Evolutionary conservation across 2,113 vertebrate genomes (phyloP).

Genomic region (Sialia sialis): DNA sequence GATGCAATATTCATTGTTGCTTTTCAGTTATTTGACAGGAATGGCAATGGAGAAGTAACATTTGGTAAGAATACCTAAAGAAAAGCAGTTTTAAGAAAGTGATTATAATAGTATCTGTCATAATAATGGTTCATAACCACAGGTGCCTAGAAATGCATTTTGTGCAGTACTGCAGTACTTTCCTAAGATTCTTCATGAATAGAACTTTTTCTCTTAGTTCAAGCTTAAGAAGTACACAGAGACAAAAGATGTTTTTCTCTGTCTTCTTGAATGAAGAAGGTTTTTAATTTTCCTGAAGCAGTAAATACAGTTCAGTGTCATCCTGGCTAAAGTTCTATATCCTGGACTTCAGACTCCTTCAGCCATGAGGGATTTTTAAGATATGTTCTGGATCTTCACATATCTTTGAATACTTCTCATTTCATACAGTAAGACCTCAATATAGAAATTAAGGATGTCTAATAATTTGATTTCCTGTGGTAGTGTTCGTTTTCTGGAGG

Average conservation of each 20-base stretch:
- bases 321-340: not conserved
- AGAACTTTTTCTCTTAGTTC: not conserved
- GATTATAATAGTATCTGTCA: not conserved
- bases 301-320: not conserved
- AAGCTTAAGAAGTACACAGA: not conserved
- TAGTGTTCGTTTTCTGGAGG: not conserved
- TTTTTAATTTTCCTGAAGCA: conserved; percentile 22
- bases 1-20: conserved; percentile 96
- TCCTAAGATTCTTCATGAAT: not conserved
- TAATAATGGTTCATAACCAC: not conserved
- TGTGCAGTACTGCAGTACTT: not conserved
- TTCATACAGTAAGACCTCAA: not conserved
- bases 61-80: conserved; percentile 85
- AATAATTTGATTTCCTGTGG: not conserved
- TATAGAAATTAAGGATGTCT: not conserved
- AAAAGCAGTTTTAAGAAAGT: conserved; percentile 53
- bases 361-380: not conserved
- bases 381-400: not conserved
- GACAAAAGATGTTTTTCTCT: not conserved
- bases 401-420: conserved; percentile 1
- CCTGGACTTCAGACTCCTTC: not conserved
- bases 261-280: not conserved
- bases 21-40: conserved; percentile 97
- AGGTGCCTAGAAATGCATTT: not conserved
- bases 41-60: conserved; percentile 88